A percentile compares a stretch with the other conserved stretches of the same genome.
phyloP scores from a whole-genome alignment of 2,797 vertebrate species.

The Myotis myotis region DNA sequence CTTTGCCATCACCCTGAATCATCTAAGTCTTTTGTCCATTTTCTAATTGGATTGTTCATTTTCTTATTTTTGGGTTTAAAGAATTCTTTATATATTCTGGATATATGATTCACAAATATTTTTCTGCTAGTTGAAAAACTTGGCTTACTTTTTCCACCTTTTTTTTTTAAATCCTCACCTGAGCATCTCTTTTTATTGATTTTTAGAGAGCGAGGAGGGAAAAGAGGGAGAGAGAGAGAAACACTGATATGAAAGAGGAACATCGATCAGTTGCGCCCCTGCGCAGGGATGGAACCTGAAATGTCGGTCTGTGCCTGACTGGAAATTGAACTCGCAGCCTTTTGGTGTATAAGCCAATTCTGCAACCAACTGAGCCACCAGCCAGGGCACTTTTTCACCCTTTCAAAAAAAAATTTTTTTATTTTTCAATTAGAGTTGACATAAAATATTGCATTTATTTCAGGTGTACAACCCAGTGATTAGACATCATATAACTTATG shows the following conservation, averaged over 20 bases:
- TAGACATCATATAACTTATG: background rate
- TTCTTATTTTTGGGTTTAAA: slow-evolving; percentile 22
- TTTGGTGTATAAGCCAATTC: too few relatives aligned
- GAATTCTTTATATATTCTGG: background rate
- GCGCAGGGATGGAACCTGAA: too few relatives aligned
- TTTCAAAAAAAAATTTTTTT: background rate
- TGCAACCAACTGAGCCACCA: too few relatives aligned
- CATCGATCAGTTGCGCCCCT: too few relatives aligned
- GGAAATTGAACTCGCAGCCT: too few relatives aligned
- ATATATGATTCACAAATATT: background rate
- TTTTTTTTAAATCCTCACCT: background rate
- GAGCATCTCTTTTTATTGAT: too few relatives aligned
- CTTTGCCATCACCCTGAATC: background rate
- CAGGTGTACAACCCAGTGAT: background rate
- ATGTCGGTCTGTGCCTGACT: too few relatives aligned
- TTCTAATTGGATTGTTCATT: background rate
- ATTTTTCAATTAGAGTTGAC: background rate
- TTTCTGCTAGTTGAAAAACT: slow-evolving; percentile 26
- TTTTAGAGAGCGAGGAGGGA: too few relatives aligned
- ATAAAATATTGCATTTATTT: background rate
- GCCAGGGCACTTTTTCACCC: too few relatives aligned
- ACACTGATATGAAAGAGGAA: too few relatives aligned
- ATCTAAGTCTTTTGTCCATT: background rate
- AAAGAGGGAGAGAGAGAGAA: too few relatives aligned
- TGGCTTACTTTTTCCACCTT: background rate